Percentiles rank a stretch among this genome's conserved stretches.
Evolutionary conservation across 1,140 invertebrate species (phyloP).

Genomic region (Penaeus chinensis): DNA sequence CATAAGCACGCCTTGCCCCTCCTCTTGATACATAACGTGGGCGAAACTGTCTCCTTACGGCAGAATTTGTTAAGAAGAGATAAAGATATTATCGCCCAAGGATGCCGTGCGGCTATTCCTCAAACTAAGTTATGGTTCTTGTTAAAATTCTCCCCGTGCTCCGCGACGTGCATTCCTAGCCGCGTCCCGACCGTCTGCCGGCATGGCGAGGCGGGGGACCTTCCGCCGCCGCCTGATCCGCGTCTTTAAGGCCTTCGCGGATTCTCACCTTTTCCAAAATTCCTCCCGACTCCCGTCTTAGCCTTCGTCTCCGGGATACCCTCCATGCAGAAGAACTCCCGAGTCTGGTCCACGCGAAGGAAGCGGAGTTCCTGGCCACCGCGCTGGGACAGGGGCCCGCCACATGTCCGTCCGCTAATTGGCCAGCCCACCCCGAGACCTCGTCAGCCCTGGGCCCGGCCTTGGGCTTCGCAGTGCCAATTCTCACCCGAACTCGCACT

Average conservation of each 20-base stretch:
- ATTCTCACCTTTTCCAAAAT: neutral
- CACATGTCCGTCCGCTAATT: slow-evolving; percentile 54
- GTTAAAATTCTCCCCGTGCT: slow-evolving; percentile 43
- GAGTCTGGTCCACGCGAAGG: neutral
- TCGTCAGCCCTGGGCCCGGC: slow-evolving; percentile 32
- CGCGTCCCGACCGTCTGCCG: neutral
- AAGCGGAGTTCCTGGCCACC: neutral
- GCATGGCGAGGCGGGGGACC: too few species aligned
- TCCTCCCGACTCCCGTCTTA: too few species aligned
- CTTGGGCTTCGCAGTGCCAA: slow-evolving; percentile 52
- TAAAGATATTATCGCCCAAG: slow-evolving; percentile 48
- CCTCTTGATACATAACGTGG: neutral
- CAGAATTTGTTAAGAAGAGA: slow-evolving; percentile 34
- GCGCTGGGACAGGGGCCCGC: slow-evolving; percentile 2
- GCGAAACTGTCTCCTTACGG: neutral
- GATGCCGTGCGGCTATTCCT: slow-evolving; percentile 44
- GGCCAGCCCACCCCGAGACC: slow-evolving; percentile 40
- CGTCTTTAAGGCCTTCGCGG: neutral
- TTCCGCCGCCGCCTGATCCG: too few species aligned
- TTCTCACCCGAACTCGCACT: slow-evolving; percentile 39
- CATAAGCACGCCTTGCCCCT: neutral
- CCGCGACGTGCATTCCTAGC: slow-evolving; percentile 37
- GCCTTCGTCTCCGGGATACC: too few species aligned
- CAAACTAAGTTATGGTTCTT: slow-evolving; percentile 41
- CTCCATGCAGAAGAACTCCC: too few species aligned